Percentiles rank a stretch among this genome's conserved stretches.
phyloP scores from a whole-genome alignment of 1,140 invertebrate genomes.

The Achroia grisella region DNA sequence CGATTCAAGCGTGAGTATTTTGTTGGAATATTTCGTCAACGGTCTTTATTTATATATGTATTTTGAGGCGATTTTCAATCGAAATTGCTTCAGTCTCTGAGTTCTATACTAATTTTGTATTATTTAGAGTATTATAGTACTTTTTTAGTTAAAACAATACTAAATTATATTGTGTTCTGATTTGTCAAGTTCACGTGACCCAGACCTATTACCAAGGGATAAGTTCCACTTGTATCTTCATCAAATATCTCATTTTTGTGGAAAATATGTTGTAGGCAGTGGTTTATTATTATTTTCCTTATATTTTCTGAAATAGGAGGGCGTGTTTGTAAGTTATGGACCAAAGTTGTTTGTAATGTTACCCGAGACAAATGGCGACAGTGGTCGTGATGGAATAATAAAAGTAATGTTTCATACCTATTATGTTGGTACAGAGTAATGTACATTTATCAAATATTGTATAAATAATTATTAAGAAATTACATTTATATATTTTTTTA shows the following conservation, averaged over 20 bases:
- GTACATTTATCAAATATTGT: too few relatives aligned
- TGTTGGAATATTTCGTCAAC: too few relatives aligned
- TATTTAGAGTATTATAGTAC: too few relatives aligned
- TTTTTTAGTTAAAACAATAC: too few relatives aligned
- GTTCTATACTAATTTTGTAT: too few relatives aligned
- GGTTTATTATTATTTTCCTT: constrained; percentile 9
- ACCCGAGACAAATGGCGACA: constrained; percentile 3
- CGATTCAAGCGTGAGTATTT: constrained; percentile 66
- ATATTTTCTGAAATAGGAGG: constrained; percentile 8
- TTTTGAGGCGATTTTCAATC: too few relatives aligned
- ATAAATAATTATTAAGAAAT: too few relatives aligned
- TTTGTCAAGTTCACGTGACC: not conserved
- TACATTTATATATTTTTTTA: too few relatives aligned
- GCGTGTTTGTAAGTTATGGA: constrained; percentile 10
- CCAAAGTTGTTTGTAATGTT: constrained; percentile 10
- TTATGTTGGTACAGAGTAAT: too few relatives aligned
- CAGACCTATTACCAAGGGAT: not conserved
- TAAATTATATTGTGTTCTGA: not conserved
- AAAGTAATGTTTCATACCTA: too few relatives aligned
- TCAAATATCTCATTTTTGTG: constrained; percentile 2
- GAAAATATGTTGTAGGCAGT: constrained; percentile 5
- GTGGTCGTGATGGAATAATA: not conserved
- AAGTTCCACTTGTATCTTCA: not conserved
- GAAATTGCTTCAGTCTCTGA: too few relatives aligned
- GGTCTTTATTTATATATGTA: too few relatives aligned